These are phyloP conservation scores for Littorina saxatilis DNA, from an alignment of 1,140 invertebrate genomes.

Conservation along the genomic window DNA sequence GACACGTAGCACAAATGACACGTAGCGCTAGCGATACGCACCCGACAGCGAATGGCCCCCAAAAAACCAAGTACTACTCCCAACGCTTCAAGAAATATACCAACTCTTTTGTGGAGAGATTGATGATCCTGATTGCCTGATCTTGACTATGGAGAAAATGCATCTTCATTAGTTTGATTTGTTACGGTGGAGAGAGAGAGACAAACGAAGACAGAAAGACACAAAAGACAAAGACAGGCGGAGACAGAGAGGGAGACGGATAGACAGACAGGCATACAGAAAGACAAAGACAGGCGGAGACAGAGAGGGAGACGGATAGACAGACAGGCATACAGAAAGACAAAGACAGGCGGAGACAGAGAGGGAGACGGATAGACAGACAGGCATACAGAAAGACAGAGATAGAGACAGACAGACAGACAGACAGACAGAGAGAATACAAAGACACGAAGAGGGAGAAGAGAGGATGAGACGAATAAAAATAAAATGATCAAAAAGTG, in stretches of 20 bases:
- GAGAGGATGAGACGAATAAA: not conserved
- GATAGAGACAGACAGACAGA: not conserved
- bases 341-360: not conserved
- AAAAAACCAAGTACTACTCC: too few species aligned
- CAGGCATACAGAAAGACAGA: not conserved
- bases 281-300: not conserved
- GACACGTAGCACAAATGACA: too few species aligned
- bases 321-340: too few species aligned
- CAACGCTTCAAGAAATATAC: too few species aligned
- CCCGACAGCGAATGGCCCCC: too few species aligned
- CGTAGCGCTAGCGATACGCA: too few species aligned
- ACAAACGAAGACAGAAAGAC: not conserved
- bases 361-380: not conserved
- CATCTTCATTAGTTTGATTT: too few species aligned
- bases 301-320: not conserved
- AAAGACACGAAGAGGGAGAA: not conserved
- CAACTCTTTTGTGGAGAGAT: too few species aligned
- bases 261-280: not conserved
- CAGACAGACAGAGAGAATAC: not conserved
- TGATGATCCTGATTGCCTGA: too few species aligned
- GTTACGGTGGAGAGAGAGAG: too few species aligned
- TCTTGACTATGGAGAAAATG: too few species aligned
- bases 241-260: not conserved
- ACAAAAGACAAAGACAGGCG: not conserved
- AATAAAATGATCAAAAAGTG: not conserved